Percentiles rank a stretch among this genome's conserved stretches.
phyloP scores from a whole-genome alignment of 2,113 vertebrate species.

The Hydropotes inermis region DNA sequence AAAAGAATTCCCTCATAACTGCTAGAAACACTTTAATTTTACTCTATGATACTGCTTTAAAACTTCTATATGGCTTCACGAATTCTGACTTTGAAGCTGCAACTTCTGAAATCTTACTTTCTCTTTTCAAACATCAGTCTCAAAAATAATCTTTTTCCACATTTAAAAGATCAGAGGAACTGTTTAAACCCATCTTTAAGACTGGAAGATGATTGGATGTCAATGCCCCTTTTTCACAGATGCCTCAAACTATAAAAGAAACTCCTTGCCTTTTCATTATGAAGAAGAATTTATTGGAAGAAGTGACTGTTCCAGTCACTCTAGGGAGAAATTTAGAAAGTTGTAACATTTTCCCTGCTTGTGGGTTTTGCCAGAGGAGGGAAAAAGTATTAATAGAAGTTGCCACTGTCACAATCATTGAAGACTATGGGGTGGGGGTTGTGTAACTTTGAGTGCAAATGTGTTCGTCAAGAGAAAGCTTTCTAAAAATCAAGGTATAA shows the following conservation, averaged over 20 bases:
- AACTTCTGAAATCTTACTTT: slow-evolving; percentile 45
- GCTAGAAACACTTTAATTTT: slow-evolving; percentile 27
- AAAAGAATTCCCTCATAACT: slow-evolving; percentile 9
- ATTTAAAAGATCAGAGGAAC: slow-evolving; percentile 50
- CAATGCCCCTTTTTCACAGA: background rate
- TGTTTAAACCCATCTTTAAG: slow-evolving; percentile 43
- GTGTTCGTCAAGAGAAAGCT: background rate
- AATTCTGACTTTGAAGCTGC: slow-evolving; percentile 49
- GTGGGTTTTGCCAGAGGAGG: background rate
- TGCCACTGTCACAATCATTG: background rate
- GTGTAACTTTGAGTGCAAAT: background rate
- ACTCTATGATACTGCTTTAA: background rate
- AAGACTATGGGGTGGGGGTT: fast-evolving
- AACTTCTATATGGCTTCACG: background rate
- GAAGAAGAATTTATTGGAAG: background rate
- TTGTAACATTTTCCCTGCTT: background rate
- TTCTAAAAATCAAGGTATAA: background rate
- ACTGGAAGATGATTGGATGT: background rate
- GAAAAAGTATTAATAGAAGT: background rate
- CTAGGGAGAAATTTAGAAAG: background rate
- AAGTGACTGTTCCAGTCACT: background rate
- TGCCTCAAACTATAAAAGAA: background rate
- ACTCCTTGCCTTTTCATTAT: background rate
- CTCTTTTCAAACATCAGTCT: slow-evolving; percentile 49
- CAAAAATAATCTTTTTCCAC: slow-evolving; percentile 55